Percentiles rank a stretch among this genome's conserved stretches.
phyloP scores from a whole-genome alignment of 2,888 invertebrate species.

The Drosophila kokeensis region DNA sequence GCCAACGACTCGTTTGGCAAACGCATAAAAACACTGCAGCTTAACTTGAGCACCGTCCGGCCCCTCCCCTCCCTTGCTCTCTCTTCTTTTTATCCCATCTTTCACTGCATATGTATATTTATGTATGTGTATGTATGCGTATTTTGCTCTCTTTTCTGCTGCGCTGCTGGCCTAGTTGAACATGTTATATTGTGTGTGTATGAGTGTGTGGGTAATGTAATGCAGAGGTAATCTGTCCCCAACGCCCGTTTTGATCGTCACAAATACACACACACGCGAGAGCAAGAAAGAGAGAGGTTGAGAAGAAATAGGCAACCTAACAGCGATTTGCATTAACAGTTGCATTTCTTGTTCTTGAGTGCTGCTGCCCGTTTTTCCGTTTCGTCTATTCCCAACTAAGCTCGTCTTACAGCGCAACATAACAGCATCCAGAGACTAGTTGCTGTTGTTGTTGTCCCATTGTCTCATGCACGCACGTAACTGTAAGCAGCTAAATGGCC shows the following conservation, averaged over 20 bases:
- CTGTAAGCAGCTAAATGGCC: constrained; percentile 77
- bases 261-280: constrained; percentile 16
- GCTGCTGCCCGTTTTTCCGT: constrained; percentile 50
- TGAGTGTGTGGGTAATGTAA: constrained; percentile 60
- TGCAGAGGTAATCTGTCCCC: constrained; percentile 73
- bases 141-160: constrained; percentile 45
- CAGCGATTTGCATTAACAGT: constrained; percentile 76
- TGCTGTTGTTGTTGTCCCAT: constrained; percentile 43
- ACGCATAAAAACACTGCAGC: constrained; percentile 57
- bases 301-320: constrained; percentile 16
- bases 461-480: constrained; percentile 76
- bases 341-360: constrained; percentile 75
- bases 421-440: constrained; percentile 42
- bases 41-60: constrained; percentile 8
- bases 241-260: constrained; percentile 61
- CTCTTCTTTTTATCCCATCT: not conserved
- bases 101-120: not conserved
- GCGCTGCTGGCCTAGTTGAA: constrained; percentile 69
- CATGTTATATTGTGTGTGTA: constrained; percentile 58
- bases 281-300: constrained; percentile 1
- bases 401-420: constrained; percentile 38
- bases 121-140: constrained; percentile 7
- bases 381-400: constrained; percentile 35
- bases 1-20: constrained; percentile 73
- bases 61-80: not conserved